Conservation (phyloP, 2,113 vertebrate species). For the Phaetusa simplex region DNA sequence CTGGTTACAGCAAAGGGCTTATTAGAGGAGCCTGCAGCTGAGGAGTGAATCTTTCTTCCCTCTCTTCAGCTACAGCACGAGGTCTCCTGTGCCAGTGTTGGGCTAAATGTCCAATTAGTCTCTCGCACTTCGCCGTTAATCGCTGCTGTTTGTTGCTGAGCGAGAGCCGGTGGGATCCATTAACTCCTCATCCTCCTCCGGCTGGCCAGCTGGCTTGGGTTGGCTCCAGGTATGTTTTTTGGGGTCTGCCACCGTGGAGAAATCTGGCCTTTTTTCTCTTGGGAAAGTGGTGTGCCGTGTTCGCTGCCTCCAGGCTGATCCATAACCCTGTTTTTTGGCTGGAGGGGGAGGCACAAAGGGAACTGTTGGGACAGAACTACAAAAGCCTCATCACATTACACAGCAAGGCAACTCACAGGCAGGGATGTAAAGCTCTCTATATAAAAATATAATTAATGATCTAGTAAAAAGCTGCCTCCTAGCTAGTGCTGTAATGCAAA, state of each 20-base stretch:
- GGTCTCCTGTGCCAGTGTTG: background rate
- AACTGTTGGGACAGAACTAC: rapidly evolving
- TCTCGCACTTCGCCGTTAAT: background rate
- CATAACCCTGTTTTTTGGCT: background rate
- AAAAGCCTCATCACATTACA: background rate
- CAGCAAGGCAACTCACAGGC: background rate
- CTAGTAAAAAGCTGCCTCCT: background rate
- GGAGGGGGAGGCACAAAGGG: background rate
- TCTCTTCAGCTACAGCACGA: background rate
- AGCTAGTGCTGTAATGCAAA: background rate
- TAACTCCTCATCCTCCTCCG: background rate
- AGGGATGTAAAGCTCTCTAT: background rate
- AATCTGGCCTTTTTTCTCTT: background rate
- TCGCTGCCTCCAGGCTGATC: background rate
- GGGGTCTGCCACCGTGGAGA: background rate
- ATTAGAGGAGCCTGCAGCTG: background rate
- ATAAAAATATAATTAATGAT: background rate
- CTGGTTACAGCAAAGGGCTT: background rate
- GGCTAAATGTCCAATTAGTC: slow-evolving; percentile 35
- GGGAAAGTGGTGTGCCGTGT: rapidly evolving
- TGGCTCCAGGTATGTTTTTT: background rate
- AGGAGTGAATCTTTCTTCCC: background rate
- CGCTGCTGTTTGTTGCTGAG: background rate
- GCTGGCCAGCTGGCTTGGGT: background rate
- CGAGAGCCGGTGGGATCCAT: slow-evolving; percentile 16